Base-by-base conservation (phyloP, 2,797 vertebrate species). In the Peromyscus eremicus region DNA sequence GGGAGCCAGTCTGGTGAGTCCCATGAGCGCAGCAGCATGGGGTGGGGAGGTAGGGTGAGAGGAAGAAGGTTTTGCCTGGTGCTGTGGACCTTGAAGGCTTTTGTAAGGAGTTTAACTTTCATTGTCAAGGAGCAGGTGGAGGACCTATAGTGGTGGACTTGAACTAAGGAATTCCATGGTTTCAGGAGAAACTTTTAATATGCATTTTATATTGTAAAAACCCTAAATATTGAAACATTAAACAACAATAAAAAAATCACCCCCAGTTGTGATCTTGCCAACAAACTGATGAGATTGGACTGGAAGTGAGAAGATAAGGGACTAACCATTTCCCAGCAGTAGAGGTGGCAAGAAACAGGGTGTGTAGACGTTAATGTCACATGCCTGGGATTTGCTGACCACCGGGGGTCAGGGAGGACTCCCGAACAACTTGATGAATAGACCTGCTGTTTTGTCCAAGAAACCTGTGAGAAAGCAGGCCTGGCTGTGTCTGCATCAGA, bases 71-170 rank as follows among this genome's bases (percentile, higher is more conserved):
- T 92, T 76, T 52, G 0, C 8, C 68, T 32, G 57, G 79, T 71
- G 2, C 23, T 49, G 55, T 13, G n/a, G 19, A 23, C 55, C 77
- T 87, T 32, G n/a, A 40, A 88, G n/a, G 8, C 14, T 76, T 94
- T 49, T 87, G 11, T 52, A 71, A 60, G 14, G 34, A 95, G 9
- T 49, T 91, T 64, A 84, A 23, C 52, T 95, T 95, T 88, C 85
- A 46, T 85, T 90, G 8, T n/a, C 19, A 25, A 68, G 34, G 43
- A 68, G 11, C 34, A 21, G 49, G 29, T 85, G 6, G 46, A 11
- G 9, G 79, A 87, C 27, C 8, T 16, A 13, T 34, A 9, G 0
- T 60, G 37, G 2, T 85, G 23, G 21, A 6, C 84, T 80, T 86
- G 49, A 82, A 25, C 49, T 68, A 70, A 46, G 6, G 32, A 85